These are phyloP conservation scores for Emydoidea blandingii DNA, from an alignment of 2,797 vertebrate genomes.

Conservation along the genomic window DNA sequence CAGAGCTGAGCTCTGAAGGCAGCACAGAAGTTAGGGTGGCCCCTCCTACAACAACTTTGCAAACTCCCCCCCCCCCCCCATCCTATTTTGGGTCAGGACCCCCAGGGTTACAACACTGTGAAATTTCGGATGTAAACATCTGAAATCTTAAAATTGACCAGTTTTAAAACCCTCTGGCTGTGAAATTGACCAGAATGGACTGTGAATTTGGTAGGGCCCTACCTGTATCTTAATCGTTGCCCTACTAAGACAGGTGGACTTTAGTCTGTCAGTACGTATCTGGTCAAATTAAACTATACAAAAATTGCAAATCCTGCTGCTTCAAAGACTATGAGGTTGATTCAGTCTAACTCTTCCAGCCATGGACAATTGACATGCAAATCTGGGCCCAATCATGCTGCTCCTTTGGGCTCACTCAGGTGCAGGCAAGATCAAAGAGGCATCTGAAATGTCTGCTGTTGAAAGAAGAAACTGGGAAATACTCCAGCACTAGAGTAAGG, in stretches of 20 bases:
- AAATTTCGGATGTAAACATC: no score
- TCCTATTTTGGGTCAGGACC: no score
- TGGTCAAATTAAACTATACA: conserved; percentile 4
- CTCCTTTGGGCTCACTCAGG: conserved; percentile 40
- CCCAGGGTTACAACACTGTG: no score
- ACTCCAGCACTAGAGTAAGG: background rate
- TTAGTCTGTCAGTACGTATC: conserved; percentile 37
- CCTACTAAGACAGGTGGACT: conserved; percentile 15
- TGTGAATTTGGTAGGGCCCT: no score
- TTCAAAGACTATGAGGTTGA: conserved; percentile 54
- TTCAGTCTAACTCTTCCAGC: background rate
- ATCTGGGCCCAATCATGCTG: conserved; percentile 28
- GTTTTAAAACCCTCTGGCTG: no score
- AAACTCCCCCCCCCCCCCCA: no score
- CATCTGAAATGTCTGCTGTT: conserved; percentile 38
- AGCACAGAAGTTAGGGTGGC: no score
- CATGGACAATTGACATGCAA: conserved; percentile 28
- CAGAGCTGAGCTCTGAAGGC: no score
- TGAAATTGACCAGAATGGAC: no score
- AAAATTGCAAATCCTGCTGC: conserved; percentile 27
- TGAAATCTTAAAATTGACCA: no score
- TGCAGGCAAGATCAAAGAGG: conserved; percentile 55
- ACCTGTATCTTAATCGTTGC: background rate
- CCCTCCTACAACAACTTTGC: no score
- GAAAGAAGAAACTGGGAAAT: background rate